Evolutionary conservation across 2,888 invertebrate species (phyloP).

Genomic region (Melanostoma mellinum): DNA sequence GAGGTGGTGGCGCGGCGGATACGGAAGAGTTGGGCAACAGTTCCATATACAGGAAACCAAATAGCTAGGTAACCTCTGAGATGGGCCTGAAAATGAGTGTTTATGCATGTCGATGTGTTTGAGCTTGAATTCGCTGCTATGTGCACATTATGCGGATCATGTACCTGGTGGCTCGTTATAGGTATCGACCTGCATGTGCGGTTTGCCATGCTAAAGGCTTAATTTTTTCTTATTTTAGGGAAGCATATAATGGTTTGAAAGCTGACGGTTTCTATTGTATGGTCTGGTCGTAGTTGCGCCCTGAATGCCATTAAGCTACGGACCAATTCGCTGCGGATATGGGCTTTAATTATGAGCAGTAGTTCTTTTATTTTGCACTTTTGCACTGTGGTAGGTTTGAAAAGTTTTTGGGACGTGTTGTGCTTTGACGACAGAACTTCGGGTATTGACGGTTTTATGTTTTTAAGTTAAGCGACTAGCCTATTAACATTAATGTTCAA

Average conservation of each 20-base stretch:
- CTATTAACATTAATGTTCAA: too few relatives aligned
- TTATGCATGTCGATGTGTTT: neutral
- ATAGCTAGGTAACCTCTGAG: slow-evolving; percentile 19
- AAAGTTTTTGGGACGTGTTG: slow-evolving; percentile 12
- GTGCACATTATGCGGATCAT: slow-evolving; percentile 72
- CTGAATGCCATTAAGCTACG: slow-evolving; percentile 61
- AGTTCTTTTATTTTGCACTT: slow-evolving; percentile 31
- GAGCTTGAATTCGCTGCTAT: slow-evolving; percentile 46
- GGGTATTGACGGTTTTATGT: too few relatives aligned
- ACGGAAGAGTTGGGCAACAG: slow-evolving; percentile 38
- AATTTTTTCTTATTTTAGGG: slow-evolving; percentile 27
- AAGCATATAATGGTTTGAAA: slow-evolving; percentile 55
- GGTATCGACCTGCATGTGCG: slow-evolving; percentile 69
- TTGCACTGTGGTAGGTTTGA: slow-evolving; percentile 10
- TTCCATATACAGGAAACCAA: slow-evolving; percentile 31
- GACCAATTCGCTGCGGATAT: slow-evolving; percentile 62
- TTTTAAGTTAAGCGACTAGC: too few relatives aligned
- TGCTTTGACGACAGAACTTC: too few relatives aligned
- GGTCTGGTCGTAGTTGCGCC: slow-evolving; percentile 14
- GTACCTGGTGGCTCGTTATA: slow-evolving; percentile 67
- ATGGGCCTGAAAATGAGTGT: slow-evolving; percentile 10
- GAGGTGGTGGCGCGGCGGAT: slow-evolving; percentile 8
- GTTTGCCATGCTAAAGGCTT: slow-evolving; percentile 31
- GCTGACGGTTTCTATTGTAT: slow-evolving; percentile 41
- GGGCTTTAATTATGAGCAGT: slow-evolving; percentile 43